Percentiles rank a stretch among this genome's conserved stretches.
Conservation (phyloP, 2,113 vertebrate genomes). For the Hemichromis elongatus region DNA sequence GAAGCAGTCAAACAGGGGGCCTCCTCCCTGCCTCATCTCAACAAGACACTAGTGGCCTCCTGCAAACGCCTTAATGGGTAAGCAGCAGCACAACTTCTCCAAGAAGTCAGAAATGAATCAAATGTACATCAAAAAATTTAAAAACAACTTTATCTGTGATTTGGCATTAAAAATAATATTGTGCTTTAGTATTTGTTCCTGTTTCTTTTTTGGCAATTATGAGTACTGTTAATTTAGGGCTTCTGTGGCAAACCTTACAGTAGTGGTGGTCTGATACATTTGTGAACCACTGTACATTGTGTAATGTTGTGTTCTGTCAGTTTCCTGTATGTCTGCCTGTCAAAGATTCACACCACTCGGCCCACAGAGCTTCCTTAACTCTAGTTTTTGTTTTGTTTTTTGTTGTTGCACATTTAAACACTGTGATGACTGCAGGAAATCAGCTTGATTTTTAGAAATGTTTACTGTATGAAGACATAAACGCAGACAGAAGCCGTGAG, state of each 20-base stretch:
- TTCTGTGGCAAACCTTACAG: background rate
- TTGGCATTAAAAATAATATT: background rate
- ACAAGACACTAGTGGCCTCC: constrained; percentile 86
- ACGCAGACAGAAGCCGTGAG: background rate
- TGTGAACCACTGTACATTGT: background rate
- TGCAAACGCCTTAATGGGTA: constrained; percentile 92
- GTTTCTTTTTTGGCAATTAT: background rate
- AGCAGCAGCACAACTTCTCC: background rate
- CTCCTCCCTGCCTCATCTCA: constrained; percentile 86
- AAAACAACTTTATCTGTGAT: background rate
- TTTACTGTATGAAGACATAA: background rate
- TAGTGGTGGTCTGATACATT: background rate
- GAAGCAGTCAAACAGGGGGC: constrained; percentile 89
- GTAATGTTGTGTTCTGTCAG: background rate
- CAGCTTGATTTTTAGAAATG: background rate
- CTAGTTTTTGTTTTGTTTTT: accelerated
- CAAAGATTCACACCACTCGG: background rate
- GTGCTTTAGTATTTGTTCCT: background rate
- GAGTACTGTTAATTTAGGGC: background rate
- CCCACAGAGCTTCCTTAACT: background rate
- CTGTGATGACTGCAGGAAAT: background rate
- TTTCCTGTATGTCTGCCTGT: background rate
- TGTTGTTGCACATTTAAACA: background rate
- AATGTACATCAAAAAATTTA: background rate
- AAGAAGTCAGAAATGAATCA: background rate